Evolutionary conservation across 1,140 invertebrate genomes (phyloP), one percentile per base, ranked within the genome.

Genomic region (Holcopasites calliopsidis): DNA sequence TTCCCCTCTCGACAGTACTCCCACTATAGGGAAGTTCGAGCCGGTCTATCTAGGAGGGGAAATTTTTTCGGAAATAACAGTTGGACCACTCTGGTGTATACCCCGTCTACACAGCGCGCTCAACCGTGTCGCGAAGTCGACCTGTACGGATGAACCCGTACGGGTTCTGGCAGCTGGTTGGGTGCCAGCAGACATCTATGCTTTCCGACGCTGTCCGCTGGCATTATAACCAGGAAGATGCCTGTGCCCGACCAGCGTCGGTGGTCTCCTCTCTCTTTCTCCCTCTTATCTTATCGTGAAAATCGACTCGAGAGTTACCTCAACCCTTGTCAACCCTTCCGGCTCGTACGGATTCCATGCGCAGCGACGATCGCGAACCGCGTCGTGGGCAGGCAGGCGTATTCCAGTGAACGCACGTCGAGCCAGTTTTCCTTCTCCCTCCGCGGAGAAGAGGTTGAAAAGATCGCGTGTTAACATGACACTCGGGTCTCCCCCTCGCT

Each of bases 191-290:
- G 85, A 84, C 82, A 76, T 85, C 81, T 86, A 85, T 77, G 77
- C 79, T 83, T 65, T 75, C 73, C 79, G 82, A 86, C 82, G 82
- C 74, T 88, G 88, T 88, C 87, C 84, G 85, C 85, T 87, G 80
- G 81, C 82, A 88, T 90, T 89, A 90, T 85, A 83, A 88, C 84
- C 86, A 85, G 88, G 87, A 89, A 88, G 84, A 87, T 83, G 83
- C 75, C 77, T 58, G 77, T 62, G 65, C 1, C 23, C 77, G 57
- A 65, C 62, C 76, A 66, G 69, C 77, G 73, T 80, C 76, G n/a
- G 78, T 75, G 79, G 71, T 76, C 76, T 83, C 81, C 70, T 77
- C 76, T 83, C 81, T 79, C 60, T 75, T 42, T 73, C 50, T 33
- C 13, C 7, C 47, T 50, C 23, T 28, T 33, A 13, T 52, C 50